Evolutionary conservation across 2,797 vertebrate genomes (phyloP), one percentile per base, ranked within the genome.

Genomic region (Sebastes itinus): DNA sequence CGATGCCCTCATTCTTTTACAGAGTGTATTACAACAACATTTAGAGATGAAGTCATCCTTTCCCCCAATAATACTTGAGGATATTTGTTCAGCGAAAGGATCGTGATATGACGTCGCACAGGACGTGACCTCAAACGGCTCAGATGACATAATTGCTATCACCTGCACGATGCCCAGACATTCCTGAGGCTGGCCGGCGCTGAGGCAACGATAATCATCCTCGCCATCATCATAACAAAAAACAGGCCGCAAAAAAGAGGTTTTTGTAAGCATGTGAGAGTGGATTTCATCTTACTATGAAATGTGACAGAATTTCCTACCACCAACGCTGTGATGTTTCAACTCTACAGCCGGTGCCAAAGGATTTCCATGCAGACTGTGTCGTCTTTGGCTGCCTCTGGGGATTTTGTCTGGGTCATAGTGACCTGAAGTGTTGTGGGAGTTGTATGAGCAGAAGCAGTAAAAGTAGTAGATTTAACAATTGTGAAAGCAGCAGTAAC

Each of bases 121-220:
- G 90, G 82, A 92, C 86, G 73, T 88, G 86, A 91, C 83, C 88
- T 91, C 82, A 86, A 76, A 64, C 58, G 1, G 84, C 85, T 90
- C 86, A 68, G 60, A 88, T 93, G 77, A 87, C 91, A 92, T 93
- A 92, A 92, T 86, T 89, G 61, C 75, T 91, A 80, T 93, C 91
- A 92, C 91, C 89, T 93, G 89, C 55, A 52, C 2, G 32, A 75
- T 80, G 78, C 81, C 80, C 80, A 84, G 84, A 85, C 88, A 89
- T 91, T 90, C 84, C 78, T 88, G 62, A 79, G 88, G 72, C 42
- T 73, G 55, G 54, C 71, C 10, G 7, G 30, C 22, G 22, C 38
- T 75, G 63, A 78, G 72, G 58, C 60, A 58, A n/a, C 9, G 32
- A 74, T 82, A 63, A 82, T 82, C 61, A 68, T 81, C 88, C 69